Conservation (phyloP, 2,888 invertebrate species). For the Lasioglossum figueresi region DNA sequence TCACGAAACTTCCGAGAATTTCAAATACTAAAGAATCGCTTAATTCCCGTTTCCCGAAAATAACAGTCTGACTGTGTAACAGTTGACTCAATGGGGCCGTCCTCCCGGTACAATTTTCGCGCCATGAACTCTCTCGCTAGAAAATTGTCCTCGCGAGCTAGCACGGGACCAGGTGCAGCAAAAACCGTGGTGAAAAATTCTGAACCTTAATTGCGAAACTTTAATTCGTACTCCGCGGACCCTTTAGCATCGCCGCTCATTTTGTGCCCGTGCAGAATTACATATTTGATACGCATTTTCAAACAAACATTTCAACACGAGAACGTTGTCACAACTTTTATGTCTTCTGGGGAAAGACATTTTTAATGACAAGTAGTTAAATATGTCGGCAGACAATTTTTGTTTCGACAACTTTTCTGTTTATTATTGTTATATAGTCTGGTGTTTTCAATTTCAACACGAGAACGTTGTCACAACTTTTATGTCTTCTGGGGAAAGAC, state of each 20-base stretch:
- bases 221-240: background rate
- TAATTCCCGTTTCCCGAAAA: background rate
- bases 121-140: background rate
- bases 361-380: background rate
- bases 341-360: background rate
- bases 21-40: background rate
- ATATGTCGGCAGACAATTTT: too few species aligned
- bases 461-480: background rate
- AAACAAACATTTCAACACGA: background rate
- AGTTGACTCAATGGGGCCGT: background rate
- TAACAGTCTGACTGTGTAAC: background rate
- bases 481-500: background rate
- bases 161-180: background rate
- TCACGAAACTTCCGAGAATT: background rate
- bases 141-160: background rate
- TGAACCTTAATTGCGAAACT: background rate
- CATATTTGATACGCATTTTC: background rate
- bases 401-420: background rate
- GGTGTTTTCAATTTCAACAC: background rate
- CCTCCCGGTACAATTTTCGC: background rate
- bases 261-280: background rate
- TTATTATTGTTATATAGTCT: background rate
- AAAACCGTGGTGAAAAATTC: background rate
- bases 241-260: background rate
- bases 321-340: background rate